Percentiles rank a stretch among this genome's conserved stretches.
These are phyloP conservation scores for Gobio occitaniae DNA, from an alignment of 2,797 vertebrate species.

Conservation along the genomic window DNA sequence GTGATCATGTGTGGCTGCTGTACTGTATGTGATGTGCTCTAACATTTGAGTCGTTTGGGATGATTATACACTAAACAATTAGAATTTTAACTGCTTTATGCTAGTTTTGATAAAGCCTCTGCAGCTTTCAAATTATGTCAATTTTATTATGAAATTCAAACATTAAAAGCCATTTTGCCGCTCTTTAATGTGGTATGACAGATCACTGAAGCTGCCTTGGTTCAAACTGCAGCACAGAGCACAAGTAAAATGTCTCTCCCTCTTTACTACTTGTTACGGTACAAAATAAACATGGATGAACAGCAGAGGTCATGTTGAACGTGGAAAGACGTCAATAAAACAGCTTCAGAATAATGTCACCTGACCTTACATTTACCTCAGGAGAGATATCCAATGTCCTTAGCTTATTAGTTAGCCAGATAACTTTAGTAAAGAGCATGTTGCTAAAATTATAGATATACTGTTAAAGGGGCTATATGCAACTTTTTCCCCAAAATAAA, in stretches of 20 bases:
- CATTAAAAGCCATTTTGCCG: background rate
- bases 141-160: background rate
- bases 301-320: background rate
- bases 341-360: background rate
- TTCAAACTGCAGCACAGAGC: background rate
- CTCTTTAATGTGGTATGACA: background rate
- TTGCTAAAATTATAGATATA: background rate
- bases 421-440: background rate
- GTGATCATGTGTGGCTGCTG: conserved; percentile 33
- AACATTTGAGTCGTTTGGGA: background rate
- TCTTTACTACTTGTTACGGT: background rate
- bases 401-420: background rate
- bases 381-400: background rate
- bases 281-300: background rate
- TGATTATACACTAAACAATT: background rate
- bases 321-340: background rate
- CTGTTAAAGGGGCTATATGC: background rate
- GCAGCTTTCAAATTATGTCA: background rate
- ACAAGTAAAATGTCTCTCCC: background rate
- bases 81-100: background rate
- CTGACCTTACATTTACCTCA: background rate
- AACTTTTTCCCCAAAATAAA: too few species aligned
- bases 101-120: background rate
- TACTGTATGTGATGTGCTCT: conserved; percentile 7
- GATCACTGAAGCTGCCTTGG: background rate